Evolutionary conservation across 2,888 invertebrate species (phyloP).

Genomic region (Phytoseiulus persimilis): DNA sequence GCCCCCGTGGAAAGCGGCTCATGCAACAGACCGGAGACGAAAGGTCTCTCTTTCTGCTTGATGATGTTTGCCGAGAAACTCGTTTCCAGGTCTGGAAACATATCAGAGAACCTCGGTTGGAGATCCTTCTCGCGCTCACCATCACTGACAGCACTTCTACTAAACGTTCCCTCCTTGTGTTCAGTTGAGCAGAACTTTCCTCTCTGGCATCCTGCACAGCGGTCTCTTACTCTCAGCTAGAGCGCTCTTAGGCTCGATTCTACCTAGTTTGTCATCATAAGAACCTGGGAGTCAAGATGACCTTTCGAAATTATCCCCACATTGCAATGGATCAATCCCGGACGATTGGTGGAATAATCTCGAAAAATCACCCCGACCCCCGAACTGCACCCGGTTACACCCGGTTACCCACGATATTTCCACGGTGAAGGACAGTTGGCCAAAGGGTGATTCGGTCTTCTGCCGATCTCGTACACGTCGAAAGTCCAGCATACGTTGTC

Average conservation of each 20-base stretch:
- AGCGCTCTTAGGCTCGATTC: too few species aligned
- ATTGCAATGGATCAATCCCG: too few species aligned
- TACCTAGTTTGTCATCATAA: too few species aligned
- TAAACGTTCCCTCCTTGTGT: too few species aligned
- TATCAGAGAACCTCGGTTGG: neutral
- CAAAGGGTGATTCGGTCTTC: neutral
- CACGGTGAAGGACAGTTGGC: neutral
- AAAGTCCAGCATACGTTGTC: slow-evolving; percentile 31
- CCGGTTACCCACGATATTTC: slow-evolving; percentile 24
- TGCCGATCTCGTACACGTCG: neutral
- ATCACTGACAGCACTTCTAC: neutral
- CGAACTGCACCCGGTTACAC: too few species aligned
- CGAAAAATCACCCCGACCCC: neutral
- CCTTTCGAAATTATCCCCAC: too few species aligned
- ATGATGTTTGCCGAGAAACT: slow-evolving; percentile 9
- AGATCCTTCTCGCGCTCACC: too few species aligned
- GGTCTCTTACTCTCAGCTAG: too few species aligned
- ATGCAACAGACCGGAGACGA: neutral
- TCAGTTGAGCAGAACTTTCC: too few species aligned
- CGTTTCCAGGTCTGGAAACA: slow-evolving; percentile 1
- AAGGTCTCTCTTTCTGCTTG: neutral
- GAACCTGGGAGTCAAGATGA: too few species aligned
- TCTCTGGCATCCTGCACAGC: too few species aligned
- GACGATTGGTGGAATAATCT: too few species aligned
- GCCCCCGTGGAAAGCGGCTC: neutral